Conservation (phyloP, 2,888 invertebrate species). For the Oscheius sp. region DNA sequence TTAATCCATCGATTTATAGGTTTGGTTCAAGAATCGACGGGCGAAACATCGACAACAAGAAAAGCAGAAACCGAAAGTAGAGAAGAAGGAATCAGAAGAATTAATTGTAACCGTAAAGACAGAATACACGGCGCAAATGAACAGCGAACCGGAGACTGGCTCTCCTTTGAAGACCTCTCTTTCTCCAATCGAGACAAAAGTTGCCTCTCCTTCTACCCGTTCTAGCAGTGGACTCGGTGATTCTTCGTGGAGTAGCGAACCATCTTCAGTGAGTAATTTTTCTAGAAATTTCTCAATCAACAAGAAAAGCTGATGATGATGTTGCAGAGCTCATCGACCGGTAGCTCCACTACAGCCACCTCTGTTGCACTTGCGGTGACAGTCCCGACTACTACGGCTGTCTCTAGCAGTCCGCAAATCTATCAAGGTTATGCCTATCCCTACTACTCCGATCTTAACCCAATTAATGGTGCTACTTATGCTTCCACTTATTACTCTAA, state of each 20-base stretch:
- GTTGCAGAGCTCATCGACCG: conserved; percentile 23
- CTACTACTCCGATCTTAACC: conserved; percentile 23
- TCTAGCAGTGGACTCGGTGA: conserved; percentile 24
- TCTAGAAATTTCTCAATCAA: background rate
- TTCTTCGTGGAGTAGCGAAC: conserved; percentile 17
- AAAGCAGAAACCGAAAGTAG: conserved; percentile 60
- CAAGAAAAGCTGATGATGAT: background rate
- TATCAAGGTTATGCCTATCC: conserved; percentile 39
- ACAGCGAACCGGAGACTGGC: conserved; percentile 48
- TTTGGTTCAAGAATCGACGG: conserved; percentile 69
- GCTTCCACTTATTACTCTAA: conserved; percentile 16
- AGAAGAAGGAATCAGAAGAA: conserved; percentile 24
- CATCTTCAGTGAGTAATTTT: conserved; percentile 11
- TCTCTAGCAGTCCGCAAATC: conserved; percentile 30
- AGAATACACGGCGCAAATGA: conserved; percentile 3
- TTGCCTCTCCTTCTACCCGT: conserved; percentile 19
- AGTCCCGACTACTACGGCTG: conserved; percentile 5
- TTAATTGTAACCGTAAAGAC: too few relatives aligned
- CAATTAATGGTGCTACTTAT: background rate
- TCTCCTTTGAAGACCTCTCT: conserved; percentile 20
- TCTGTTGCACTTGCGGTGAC: conserved; percentile 3
- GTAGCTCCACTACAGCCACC: conserved; percentile 19
- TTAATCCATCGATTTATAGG: conserved; percentile 41
- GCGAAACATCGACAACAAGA: conserved; percentile 67
- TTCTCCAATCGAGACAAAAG: conserved; percentile 4